These are phyloP conservation scores for Drymonia ruficornis DNA, from an alignment of 2,888 invertebrate species.

Conservation along the genomic window DNA sequence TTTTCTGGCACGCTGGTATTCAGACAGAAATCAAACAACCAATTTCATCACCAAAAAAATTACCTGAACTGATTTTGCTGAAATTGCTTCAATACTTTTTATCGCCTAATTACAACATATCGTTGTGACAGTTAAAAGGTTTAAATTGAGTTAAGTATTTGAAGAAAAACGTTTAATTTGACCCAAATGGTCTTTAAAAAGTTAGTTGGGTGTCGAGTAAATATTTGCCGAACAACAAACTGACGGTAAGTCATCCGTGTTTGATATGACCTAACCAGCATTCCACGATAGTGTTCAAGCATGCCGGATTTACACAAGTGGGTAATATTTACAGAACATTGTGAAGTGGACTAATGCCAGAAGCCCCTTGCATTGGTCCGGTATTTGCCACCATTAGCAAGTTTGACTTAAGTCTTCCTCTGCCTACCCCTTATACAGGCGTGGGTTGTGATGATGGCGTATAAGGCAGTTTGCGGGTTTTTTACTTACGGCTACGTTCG, in stretches of 20 bases:
- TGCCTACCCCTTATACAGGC: too few species aligned
- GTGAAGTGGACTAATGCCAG: too few species aligned
- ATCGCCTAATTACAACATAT: not conserved
- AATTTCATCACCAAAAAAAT: not conserved
- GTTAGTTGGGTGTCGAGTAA: constrained; percentile 26
- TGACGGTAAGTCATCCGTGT: constrained; percentile 36
- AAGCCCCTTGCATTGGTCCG: too few species aligned
- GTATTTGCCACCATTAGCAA: too few species aligned
- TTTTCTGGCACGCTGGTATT: too few species aligned
- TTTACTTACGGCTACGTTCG: too few species aligned
- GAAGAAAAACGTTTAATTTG: not conserved
- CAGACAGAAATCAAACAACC: not conserved
- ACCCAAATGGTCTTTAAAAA: constrained; percentile 2
- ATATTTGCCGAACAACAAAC: constrained; percentile 30
- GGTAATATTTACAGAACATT: too few species aligned
- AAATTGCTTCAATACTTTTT: not conserved
- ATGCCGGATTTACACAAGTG: not conserved
- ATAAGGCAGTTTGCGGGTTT: too few species aligned
- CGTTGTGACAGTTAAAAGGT: not conserved
- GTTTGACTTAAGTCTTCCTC: too few species aligned
- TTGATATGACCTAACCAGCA: constrained; percentile 37
- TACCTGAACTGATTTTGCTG: not conserved
- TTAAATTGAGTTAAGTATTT: not conserved
- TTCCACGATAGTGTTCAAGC: constrained; percentile 27
- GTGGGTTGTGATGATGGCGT: too few species aligned